Evolutionary conservation across 37 sponge, comb jelly and placozoan genomes (phyloP), one percentile per base, ranked within the genome.

Genomic region (Beroe ovata): DNA sequence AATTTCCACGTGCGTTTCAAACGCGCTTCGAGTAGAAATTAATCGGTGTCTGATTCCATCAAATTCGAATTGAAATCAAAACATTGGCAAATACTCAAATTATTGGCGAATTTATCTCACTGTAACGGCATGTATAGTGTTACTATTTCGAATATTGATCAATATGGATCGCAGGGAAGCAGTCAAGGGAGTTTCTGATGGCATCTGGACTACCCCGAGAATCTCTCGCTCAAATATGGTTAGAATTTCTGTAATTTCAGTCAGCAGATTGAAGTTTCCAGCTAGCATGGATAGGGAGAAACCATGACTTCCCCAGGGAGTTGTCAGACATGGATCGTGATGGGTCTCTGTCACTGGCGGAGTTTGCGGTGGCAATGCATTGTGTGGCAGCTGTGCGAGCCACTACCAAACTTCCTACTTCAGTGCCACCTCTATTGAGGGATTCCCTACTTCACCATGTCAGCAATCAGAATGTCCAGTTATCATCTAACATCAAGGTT

Each of bases 321-420:
- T 26, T 77, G 33, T 33, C 84, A 0, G 84, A 77, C 21, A 77
- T 77, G 84, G 84, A 77, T 25, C 84, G 33, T 35, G 84, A 77
- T 29, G 84, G 84, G 2, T 77, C 84, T 4, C 84, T 77, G 0
- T 77, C 84, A 1, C 22, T 77, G 0, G 84, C 84, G 6, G 84
- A 77, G 54, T 77, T 77, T 41, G 42, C 84, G 3, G 54, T 77
- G 3, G 84, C 84, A 41, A 77, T 77, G 84, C 84, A 77, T 19
- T 77, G 84, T 40, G 28, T 77, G 8, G 35, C 84, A 40, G 41
- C 84, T 1, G 54, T 19, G 11, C 36, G 19, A 22, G 35, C 84
- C 11, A 8, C 0, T 14, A n/a, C n/a, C 2, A 30, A 39, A 16
- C 84, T 77, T 19, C 84, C 84, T 11, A 54, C 2, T 4, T 2